Base-by-base conservation (phyloP, 2,113 vertebrate species). In the Scomber colias region DNA sequence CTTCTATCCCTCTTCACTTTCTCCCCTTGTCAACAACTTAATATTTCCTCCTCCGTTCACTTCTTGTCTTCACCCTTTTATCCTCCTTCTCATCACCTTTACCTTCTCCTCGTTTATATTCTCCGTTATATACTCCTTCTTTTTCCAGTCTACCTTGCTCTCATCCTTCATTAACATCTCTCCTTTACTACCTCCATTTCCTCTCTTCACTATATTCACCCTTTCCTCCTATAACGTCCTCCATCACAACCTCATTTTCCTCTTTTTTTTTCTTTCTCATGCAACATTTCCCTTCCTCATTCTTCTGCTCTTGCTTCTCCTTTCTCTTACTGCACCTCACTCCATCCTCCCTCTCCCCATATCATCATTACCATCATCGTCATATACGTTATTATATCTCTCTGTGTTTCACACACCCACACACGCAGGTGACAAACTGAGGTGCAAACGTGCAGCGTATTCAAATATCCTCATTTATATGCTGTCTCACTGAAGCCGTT, bases 381-480 rank as follows among this genome's bases (percentile, higher is more conserved):
- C 53, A 13, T 72, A 68, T 62, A 50, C 67, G 24, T 44, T 15
- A 64, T 57, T 16, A 35, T 44, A 44, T 62, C 3, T 60, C 31
- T 40, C 14, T 21, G 13, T 15, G 31, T 62, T 19, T 16, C n/a
- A 3, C 44, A 21, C 50, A 2, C 46, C 7, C 15, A 2, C 67
- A 31, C 35, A 24, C 67, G 51, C 56, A 69, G n/a, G 55, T 50
- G 77, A 57, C 53, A 66, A 49, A 74, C 21, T 46, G 66, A 45
- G 16, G 66, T 12, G 53, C 8, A 54, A 62, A 49, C 40, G 24
- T 75, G 71, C 17, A 30, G 35, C 3, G 21, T 66, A 67, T 82
- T 55, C 35, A 51, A 40, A 70, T 66, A 35, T 71, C 70, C 71
- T 84, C 54, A 71, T 84, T 75, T 30, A n/a, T 21, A 74, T 65